These are phyloP conservation scores for Amitus sp. DNA, from an alignment of 2,888 invertebrate genomes.

Conservation along the genomic window DNA sequence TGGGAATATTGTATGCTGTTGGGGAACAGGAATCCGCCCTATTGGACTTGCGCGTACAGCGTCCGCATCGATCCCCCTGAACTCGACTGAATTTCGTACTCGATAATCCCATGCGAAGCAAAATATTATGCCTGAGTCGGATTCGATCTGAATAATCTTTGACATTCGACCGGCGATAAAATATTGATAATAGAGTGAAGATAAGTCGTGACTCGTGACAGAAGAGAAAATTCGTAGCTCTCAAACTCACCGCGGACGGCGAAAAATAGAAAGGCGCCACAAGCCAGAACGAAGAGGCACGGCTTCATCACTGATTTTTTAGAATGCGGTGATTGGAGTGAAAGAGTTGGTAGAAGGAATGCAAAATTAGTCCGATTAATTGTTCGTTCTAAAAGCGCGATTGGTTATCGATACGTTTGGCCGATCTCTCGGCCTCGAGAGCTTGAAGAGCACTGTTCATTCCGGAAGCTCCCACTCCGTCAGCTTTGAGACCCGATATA, in stretches of 20 bases:
- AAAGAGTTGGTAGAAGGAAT: neutral
- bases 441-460: constrained; percentile 57
- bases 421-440: constrained; percentile 56
- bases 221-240: neutral
- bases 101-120: too few relatives aligned
- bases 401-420: constrained; percentile 29
- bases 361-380: too few relatives aligned
- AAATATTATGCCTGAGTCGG: too few relatives aligned
- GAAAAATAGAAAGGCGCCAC: constrained; percentile 29
- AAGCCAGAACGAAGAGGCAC: constrained; percentile 28
- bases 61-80: constrained; percentile 35
- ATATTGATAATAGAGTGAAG: too few relatives aligned
- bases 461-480: too few relatives aligned
- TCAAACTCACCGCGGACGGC: constrained; percentile 29
- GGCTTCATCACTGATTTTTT: constrained; percentile 30
- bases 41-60: constrained; percentile 25
- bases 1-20: too few relatives aligned
- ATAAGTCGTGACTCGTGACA: too few relatives aligned
- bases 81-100: too few relatives aligned
- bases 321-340: neutral
- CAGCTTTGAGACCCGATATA: too few relatives aligned
- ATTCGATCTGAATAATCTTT: too few relatives aligned
- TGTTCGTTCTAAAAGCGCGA: too few relatives aligned
- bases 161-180: too few relatives aligned
- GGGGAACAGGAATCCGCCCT: constrained; percentile 5